Conservation (phyloP, 1,140 invertebrate species). For the Macrobrachium nipponense region DNA sequence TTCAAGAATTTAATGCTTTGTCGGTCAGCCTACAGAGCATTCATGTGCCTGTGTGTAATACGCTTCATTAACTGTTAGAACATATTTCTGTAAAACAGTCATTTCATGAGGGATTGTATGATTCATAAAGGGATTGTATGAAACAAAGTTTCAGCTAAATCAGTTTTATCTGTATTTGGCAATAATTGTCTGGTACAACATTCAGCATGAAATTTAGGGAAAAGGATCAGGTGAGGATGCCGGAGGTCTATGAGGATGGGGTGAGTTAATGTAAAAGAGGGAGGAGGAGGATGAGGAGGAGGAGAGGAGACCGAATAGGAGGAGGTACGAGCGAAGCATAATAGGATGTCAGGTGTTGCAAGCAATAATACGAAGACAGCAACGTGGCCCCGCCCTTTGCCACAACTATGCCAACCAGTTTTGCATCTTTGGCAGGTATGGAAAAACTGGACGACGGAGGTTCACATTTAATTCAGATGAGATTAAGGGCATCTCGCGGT, state of each 20-base stretch:
- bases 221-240: not conserved
- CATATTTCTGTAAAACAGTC: too few relatives aligned
- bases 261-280: not conserved
- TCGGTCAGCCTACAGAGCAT: too few relatives aligned
- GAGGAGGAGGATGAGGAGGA: not conserved
- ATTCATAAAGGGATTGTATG: too few relatives aligned
- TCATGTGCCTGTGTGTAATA: too few relatives aligned
- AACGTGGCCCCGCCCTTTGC: not conserved
- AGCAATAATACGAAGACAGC: too few relatives aligned
- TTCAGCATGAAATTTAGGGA: too few relatives aligned
- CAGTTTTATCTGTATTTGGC: too few relatives aligned
- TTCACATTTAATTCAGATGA: not conserved
- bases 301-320: not conserved
- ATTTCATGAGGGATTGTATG: too few relatives aligned
- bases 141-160: too few relatives aligned
- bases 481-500: conserved; percentile 23
- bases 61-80: too few relatives aligned
- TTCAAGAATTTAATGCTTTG: too few relatives aligned
- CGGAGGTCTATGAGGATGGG: not conserved
- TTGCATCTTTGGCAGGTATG: conserved; percentile 10
- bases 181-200: too few relatives aligned
- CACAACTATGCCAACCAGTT: conserved; percentile 17
- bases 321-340: not conserved
- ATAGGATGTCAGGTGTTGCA: not conserved
- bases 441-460: conserved; percentile 17